These are phyloP conservation scores for Eupithecia dodoneata DNA, from an alignment of 2,888 invertebrate genomes.

Conservation along the genomic window DNA sequence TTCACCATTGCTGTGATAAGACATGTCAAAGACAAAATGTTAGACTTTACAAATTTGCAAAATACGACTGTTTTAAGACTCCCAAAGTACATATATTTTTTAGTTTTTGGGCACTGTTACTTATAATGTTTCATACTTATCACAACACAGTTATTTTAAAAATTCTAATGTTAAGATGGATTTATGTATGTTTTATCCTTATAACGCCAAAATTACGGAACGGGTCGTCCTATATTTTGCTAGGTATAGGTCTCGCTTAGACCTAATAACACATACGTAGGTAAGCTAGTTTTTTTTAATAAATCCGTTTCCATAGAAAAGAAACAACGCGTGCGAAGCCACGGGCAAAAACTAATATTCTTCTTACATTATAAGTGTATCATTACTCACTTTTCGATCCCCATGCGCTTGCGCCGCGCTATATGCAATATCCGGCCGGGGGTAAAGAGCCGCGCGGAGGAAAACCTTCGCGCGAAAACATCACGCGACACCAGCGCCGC, in stretches of 20 bases:
- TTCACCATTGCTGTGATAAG: constrained; percentile 70
- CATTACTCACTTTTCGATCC: constrained; percentile 84
- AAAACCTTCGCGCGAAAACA: constrained; percentile 87
- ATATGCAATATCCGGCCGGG: constrained; percentile 93
- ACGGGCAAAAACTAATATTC: not conserved
- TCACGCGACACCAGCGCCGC: constrained; percentile 87
- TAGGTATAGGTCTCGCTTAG: too few species aligned
- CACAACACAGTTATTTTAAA: too few species aligned
- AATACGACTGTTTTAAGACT: not conserved
- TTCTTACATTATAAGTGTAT: not conserved
- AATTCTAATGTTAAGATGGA: too few species aligned
- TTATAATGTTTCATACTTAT: not conserved
- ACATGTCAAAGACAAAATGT: constrained; percentile 55
- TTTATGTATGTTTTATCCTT: too few species aligned
- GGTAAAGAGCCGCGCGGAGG: constrained; percentile 88
- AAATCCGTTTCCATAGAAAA: too few species aligned
- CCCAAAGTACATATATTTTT: not conserved
- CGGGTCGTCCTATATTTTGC: too few species aligned
- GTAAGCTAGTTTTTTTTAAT: too few species aligned
- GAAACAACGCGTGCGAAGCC: too few species aligned
- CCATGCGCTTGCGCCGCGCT: constrained; percentile 87
- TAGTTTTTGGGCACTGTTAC: not conserved
- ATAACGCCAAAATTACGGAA: too few species aligned
- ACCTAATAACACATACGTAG: too few species aligned
- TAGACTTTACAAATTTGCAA: not conserved